Percentiles rank a stretch among this genome's conserved stretches.
phyloP scores from a whole-genome alignment of 2,797 vertebrate species.

The Muscicapa comitata region DNA sequence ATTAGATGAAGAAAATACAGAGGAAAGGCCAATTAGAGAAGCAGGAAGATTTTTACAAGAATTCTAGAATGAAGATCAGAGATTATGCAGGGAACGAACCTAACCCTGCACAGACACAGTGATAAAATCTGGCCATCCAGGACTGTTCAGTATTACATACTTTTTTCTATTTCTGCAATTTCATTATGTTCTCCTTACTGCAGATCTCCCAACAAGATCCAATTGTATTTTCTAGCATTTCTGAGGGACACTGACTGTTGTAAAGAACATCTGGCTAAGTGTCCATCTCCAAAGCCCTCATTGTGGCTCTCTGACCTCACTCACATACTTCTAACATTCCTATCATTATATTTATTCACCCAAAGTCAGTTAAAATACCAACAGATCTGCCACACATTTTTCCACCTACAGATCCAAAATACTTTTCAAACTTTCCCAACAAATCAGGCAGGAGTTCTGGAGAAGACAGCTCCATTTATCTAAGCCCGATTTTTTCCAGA shows the following conservation, averaged over 20 bases:
- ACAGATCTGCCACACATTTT: neutral
- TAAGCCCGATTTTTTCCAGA: neutral
- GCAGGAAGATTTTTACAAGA: neutral
- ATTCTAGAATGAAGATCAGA: neutral
- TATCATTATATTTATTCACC: neutral
- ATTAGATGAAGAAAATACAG: neutral
- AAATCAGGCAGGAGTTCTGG: neutral
- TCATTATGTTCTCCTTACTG: neutral
- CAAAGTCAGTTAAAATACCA: neutral
- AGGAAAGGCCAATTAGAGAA: neutral
- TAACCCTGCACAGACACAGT: neutral
- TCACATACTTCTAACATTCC: neutral
- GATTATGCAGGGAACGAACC: neutral
- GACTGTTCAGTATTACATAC: neutral
- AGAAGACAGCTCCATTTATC: neutral
- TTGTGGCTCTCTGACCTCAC: conserved; percentile 15
- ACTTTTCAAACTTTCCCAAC: neutral
- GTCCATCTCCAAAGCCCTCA: neutral
- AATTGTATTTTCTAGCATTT: conserved; percentile 33
- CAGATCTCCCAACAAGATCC: conserved; percentile 13
- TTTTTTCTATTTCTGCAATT: neutral
- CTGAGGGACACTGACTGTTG: neutral
- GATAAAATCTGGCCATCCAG: neutral
- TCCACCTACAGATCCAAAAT: neutral
- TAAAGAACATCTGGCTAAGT: conserved; percentile 25